These are phyloP conservation scores for Coptotermes formosanus DNA, from an alignment of 1,140 invertebrate species.

Conservation along the genomic window DNA sequence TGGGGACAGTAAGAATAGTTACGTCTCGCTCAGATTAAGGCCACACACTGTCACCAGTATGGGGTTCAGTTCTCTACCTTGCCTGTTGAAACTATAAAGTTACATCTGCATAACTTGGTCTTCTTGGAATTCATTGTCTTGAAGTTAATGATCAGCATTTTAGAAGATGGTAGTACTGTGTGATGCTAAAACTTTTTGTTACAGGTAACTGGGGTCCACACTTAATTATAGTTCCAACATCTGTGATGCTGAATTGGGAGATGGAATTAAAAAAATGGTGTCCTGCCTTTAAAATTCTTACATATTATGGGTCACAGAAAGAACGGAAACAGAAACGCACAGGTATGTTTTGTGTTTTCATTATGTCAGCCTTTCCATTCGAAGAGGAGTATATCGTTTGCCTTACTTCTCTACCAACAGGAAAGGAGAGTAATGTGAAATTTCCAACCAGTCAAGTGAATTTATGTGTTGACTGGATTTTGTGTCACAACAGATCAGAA, in stretches of 20 bases:
- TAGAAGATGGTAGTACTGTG: too few relatives aligned
- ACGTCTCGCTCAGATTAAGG: too few relatives aligned
- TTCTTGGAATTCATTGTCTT: too few relatives aligned
- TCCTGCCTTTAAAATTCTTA: constrained; percentile 98
- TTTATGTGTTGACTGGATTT: constrained; percentile 16
- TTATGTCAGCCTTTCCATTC: constrained; percentile 4
- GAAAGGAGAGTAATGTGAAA: constrained; percentile 21
- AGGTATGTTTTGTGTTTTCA: constrained; percentile 48
- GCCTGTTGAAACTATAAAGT: too few relatives aligned
- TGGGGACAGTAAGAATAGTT: too few relatives aligned
- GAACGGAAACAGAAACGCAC: constrained; percentile 93
- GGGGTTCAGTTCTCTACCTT: too few relatives aligned
- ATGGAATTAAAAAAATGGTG: constrained; percentile 99
- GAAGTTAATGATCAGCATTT: too few relatives aligned
- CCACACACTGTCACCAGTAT: too few relatives aligned
- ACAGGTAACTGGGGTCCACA: constrained; percentile 93
- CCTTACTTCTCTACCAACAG: neutral
- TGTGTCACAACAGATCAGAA: neutral
- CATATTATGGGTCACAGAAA: constrained; percentile 97
- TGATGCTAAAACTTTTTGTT: neutral
- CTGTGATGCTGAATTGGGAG: constrained; percentile 99
- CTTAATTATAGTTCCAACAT: constrained; percentile 98
- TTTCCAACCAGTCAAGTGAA: constrained; percentile 5
- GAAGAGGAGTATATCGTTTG: neutral
- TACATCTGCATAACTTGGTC: too few relatives aligned